Conservation (phyloP, 2,888 invertebrate species). For the Gordius sp. region DNA sequence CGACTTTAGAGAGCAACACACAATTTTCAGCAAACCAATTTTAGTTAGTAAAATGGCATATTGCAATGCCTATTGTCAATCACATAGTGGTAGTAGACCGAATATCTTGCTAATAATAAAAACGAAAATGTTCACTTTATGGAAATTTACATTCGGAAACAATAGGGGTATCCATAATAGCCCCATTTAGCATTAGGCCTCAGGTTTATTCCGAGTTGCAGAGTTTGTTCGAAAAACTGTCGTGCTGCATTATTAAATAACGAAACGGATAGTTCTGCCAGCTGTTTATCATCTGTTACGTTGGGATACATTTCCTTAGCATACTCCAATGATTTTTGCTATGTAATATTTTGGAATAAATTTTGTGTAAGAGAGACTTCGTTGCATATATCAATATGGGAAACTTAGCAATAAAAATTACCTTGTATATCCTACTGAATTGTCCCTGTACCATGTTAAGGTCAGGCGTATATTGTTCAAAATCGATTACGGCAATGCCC, state of each 20-base stretch:
- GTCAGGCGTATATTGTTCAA: not conserved
- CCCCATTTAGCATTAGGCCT: constrained; percentile 14
- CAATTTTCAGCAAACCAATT: too few species aligned
- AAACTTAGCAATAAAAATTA: too few species aligned
- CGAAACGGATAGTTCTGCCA: not conserved
- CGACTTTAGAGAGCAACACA: too few species aligned
- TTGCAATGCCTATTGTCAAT: too few species aligned
- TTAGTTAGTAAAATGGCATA: too few species aligned
- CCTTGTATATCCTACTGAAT: not conserved
- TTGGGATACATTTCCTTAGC: not conserved
- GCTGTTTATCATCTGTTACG: not conserved
- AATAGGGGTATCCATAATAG: not conserved
- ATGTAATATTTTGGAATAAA: not conserved
- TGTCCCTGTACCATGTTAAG: not conserved
- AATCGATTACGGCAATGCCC: not conserved
- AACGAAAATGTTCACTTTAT: too few species aligned
- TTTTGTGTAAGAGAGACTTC: too few species aligned
- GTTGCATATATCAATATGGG: too few species aligned
- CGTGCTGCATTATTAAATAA: not conserved
- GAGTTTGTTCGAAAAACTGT: not conserved
- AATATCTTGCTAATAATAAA: too few species aligned
- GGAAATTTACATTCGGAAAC: too few species aligned
- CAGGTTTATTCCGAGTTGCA: not conserved
- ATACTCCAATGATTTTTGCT: constrained; percentile 5
- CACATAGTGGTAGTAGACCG: too few species aligned